Base-by-base conservation (phyloP, 2,797 vertebrate genomes). In the Micromesistius poutassou region DNA sequence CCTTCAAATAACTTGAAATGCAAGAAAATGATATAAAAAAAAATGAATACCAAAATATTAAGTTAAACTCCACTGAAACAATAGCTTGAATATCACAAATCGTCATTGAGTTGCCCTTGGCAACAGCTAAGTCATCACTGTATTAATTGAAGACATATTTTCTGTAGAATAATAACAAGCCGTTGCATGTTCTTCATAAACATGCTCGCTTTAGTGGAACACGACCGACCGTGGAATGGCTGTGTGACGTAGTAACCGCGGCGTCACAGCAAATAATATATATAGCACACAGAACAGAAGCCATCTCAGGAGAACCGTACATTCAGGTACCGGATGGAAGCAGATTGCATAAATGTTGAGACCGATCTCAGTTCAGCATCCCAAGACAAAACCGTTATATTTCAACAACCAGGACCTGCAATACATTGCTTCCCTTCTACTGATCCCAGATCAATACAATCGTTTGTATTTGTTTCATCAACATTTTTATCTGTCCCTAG, bases 261-360 rank as follows among this genome's bases (percentile, higher is more conserved):
- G 62, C n/a, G 3, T 66, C 25, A 25, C 8, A 66, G 5, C 55
- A 66, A 28, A 66, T 10, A 28, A 66, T 25, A 66, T 12, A 66
- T 8, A 66, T 28, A 28, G n/a, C 1, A 28, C 28, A 10, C 25
- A 75, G 71, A 72, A 87, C 85, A 79, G 88, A 83, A 85, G 85
- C 84, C 71, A 88, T 88, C 85, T 90, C 79, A 90, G 90, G 88
- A 84, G 82, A 86, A 86, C 85, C 79, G 80, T 80, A 86, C 86
- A 80, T 86, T 87, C 84, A 86, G 78, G 78, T 79, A 90, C 85
- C 83, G 85, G 87, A 85, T 73, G 83, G 81, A 42, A 92, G 87
- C 88, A 73, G 77, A 87, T 94, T 94, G 91, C 91, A 94, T 93
- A 94, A 89, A 91, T 87, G 81, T 75, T 85, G 16, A 40, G 79